Conservation (phyloP, 2,797 vertebrate genomes). For the Coendou prehensilis region DNA sequence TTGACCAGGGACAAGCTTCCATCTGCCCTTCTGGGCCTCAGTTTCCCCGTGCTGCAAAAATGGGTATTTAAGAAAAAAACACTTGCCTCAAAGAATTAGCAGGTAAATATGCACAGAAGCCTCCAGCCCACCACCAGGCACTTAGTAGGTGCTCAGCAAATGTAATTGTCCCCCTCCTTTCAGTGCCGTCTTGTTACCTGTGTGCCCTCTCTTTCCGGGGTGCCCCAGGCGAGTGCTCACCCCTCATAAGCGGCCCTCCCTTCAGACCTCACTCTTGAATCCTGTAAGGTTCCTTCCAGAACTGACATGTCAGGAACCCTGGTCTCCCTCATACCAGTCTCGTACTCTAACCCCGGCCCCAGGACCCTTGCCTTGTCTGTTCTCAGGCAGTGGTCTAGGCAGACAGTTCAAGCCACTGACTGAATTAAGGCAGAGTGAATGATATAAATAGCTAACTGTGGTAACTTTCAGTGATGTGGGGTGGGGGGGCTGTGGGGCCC, state of each 20-base stretch:
- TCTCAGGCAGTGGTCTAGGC: background rate
- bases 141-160: background rate
- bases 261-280: background rate
- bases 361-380: background rate
- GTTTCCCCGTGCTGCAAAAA: slow-evolving; percentile 12
- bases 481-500: fast-evolving
- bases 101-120: background rate
- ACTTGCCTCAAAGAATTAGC: background rate
- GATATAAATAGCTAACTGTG: background rate
- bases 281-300: background rate
- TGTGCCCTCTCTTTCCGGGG: too few species aligned
- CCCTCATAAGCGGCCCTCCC: fast-evolving
- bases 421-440: too few species aligned
- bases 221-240: background rate
- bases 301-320: background rate
- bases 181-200: background rate
- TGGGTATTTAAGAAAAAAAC: background rate
- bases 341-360: background rate
- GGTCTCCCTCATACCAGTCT: background rate
- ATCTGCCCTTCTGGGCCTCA: background rate
- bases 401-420: too few species aligned
- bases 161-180: background rate
- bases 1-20: background rate
- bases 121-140: background rate
- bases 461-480: background rate